Percentiles rank a stretch among this genome's conserved stretches.
Evolutionary conservation across 2,797 vertebrate genomes (phyloP).

Genomic region (Pachyuromys duprasi): DNA sequence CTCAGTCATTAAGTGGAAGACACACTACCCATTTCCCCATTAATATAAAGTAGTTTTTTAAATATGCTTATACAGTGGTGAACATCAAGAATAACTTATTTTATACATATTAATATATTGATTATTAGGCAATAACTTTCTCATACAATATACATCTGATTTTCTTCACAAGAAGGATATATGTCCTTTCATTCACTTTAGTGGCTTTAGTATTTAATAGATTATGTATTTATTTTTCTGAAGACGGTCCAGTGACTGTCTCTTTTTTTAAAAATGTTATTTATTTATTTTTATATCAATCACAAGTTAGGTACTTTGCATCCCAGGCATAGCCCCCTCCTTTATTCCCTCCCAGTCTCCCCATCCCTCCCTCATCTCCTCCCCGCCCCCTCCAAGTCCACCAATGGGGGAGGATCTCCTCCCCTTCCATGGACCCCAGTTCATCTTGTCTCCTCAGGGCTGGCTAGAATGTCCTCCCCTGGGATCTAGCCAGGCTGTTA

Average conservation of each 20-base stretch:
- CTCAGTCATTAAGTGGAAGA: not conserved
- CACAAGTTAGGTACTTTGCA: no score
- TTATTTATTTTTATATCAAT: no score
- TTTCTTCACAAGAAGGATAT: constrained; percentile 52
- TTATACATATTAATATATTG: constrained; percentile 38
- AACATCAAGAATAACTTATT: constrained; percentile 59
- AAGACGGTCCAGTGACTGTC: constrained; percentile 16
- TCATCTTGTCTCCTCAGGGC: no score
- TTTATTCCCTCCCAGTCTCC: no score
- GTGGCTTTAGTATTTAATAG: constrained; percentile 59
- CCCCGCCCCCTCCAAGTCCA: no score
- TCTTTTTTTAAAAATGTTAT: no score
- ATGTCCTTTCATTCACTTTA: constrained; percentile 63
- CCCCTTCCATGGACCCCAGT: no score
- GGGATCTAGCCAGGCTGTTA: no score
- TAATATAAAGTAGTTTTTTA: constrained; percentile 64
- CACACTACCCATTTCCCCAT: constrained; percentile 43
- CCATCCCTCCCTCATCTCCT: no score
- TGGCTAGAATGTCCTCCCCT: no score
- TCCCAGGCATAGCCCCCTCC: no score
- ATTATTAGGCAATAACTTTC: constrained; percentile 53
- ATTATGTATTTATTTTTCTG: constrained; percentile 53
- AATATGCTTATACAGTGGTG: constrained; percentile 30
- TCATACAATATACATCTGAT: constrained; percentile 40
- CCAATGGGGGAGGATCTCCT: no score